phyloP scores from a whole-genome alignment of 2,888 invertebrate species.

The Noctua pronuba region DNA sequence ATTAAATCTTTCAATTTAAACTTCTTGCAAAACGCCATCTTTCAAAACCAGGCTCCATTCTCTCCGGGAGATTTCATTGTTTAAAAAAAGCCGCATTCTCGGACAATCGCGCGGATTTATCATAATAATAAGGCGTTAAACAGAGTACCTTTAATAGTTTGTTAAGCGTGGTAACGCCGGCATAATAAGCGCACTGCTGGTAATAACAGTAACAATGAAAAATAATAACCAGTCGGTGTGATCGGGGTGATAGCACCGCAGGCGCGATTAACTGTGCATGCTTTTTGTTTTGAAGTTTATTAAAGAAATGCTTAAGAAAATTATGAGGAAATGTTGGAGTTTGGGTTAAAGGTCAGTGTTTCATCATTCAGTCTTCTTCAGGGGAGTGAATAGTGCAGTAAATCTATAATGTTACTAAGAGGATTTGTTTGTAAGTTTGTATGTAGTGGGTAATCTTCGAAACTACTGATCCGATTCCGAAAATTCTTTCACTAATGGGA shows the following conservation, averaged over 20 bases:
- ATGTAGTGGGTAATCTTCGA: no score
- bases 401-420: neutral
- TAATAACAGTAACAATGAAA: slow-evolving; percentile 88
- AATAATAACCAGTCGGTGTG: slow-evolving; percentile 80
- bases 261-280: slow-evolving; percentile 47
- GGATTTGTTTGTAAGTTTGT: no score
- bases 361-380: neutral
- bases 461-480: no score
- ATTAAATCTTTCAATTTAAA: slow-evolving; percentile 7
- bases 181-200: slow-evolving; percentile 80
- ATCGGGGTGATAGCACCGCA: slow-evolving; percentile 58
- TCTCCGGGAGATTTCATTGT: slow-evolving; percentile 37
- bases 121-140: slow-evolving; percentile 84
- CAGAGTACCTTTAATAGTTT: slow-evolving; percentile 87
- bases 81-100: slow-evolving; percentile 61
- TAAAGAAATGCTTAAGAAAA: slow-evolving; percentile 36
- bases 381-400: neutral
- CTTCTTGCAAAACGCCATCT: neutral
- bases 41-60: neutral
- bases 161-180: slow-evolving; percentile 85
- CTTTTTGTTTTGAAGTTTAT: slow-evolving; percentile 51
- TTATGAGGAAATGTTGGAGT: slow-evolving; percentile 8
- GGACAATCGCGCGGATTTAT: slow-evolving; percentile 80
- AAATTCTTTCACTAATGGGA: no score
- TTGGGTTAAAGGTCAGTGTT: neutral